Evolutionary conservation across 2,113 vertebrate species (phyloP).

Genomic region (Pavo muticus): DNA sequence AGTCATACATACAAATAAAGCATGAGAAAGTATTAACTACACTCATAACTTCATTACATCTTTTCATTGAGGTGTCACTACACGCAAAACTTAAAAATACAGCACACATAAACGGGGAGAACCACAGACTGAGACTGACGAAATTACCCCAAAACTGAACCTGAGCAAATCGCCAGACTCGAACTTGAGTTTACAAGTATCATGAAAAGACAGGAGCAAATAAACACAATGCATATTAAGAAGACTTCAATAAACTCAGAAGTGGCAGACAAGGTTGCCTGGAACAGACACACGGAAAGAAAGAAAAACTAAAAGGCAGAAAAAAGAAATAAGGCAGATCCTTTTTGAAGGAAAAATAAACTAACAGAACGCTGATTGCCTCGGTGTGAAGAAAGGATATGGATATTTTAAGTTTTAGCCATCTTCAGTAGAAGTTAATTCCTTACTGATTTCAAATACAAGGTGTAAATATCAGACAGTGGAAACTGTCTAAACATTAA

Average conservation of each 20-base stretch:
- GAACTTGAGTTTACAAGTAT: not conserved
- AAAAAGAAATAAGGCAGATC: not conserved
- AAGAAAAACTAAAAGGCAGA: not conserved
- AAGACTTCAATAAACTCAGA: not conserved
- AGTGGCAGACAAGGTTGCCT: not conserved
- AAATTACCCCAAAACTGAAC: not conserved
- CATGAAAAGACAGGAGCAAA: not conserved
- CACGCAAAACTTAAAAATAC: not conserved
- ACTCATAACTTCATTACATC: not conserved
- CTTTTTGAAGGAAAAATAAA: not conserved
- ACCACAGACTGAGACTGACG: not conserved
- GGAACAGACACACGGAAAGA: not conserved
- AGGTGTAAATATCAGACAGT: not conserved
- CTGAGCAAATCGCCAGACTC: not conserved
- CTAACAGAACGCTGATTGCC: not conserved
- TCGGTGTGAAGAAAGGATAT: not conserved
- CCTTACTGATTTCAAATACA: not conserved
- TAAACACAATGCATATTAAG: not conserved
- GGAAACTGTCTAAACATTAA: not conserved
- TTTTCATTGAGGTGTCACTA: not conserved
- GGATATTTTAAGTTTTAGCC: not conserved
- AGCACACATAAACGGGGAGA: not conserved
- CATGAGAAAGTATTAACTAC: not conserved
- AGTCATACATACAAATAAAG: not conserved
- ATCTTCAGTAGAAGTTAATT: not conserved